A percentile compares a stretch with the other conserved stretches of the same genome.
These are phyloP conservation scores for Megaceryle torquata DNA, from an alignment of 2,113 vertebrate species.

Conservation along the genomic window DNA sequence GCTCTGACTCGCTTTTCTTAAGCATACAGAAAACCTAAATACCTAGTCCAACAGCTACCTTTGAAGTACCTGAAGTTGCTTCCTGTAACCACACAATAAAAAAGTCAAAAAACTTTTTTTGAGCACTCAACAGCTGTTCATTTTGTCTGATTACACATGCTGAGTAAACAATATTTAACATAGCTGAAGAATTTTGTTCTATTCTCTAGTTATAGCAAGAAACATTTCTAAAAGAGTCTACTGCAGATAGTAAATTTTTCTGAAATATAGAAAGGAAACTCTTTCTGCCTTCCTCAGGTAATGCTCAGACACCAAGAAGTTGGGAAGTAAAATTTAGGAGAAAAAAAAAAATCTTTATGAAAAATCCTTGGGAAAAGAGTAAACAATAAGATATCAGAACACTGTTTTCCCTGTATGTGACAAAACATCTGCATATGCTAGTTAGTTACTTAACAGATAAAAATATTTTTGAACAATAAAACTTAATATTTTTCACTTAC, in stretches of 20 bases:
- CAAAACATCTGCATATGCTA: not conserved
- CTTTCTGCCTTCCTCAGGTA: not conserved
- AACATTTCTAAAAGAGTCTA: not conserved
- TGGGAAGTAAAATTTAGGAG: not conserved
- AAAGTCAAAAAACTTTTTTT: not conserved
- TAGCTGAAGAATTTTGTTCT: not conserved
- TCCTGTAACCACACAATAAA: not conserved
- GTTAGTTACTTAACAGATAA: not conserved
- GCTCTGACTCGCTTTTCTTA: not conserved
- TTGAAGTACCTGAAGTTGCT: not conserved
- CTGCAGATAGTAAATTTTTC: not conserved
- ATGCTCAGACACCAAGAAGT: not conserved
- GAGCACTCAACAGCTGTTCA: not conserved
- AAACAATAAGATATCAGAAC: not conserved
- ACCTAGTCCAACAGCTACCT: not conserved
- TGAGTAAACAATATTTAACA: not conserved
- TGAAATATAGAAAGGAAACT: not conserved
- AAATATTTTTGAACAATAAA: not conserved
- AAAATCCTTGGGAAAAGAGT: not conserved
- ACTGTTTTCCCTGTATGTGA: not conserved
- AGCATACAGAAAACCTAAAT: not conserved
- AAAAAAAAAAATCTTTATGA: not conserved
- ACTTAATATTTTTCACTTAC: not conserved
- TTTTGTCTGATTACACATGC: not conserved
- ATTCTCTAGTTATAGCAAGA: not conserved